phyloP scores from a whole-genome alignment of 2,888 invertebrate species.

The Lissocephala sabroskyi region DNA sequence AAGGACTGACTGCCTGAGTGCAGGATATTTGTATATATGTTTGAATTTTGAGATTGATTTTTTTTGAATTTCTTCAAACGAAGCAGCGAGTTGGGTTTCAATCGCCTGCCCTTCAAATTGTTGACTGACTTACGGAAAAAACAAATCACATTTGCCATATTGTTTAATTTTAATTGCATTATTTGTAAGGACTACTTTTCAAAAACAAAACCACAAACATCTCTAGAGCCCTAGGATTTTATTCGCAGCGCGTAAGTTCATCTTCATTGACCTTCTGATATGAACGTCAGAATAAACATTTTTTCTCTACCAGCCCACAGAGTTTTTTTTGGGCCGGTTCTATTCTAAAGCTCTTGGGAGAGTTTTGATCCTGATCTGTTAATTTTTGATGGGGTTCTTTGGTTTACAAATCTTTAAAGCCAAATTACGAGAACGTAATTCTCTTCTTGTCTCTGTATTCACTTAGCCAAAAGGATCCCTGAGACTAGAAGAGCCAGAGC shows the following conservation, averaged over 20 bases:
- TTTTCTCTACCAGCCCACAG: slow-evolving; percentile 22
- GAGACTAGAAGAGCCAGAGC: no score
- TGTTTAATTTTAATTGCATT: slow-evolving; percentile 40
- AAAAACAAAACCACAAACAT: slow-evolving; percentile 19
- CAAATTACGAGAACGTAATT: no score
- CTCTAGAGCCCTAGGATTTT: no score
- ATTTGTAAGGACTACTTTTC: slow-evolving; percentile 32
- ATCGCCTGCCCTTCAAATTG: slow-evolving; percentile 24
- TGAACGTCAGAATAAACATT: slow-evolving; percentile 53
- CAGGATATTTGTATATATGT: slow-evolving; percentile 46
- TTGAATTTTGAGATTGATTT: slow-evolving; percentile 36
- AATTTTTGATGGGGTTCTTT: no score
- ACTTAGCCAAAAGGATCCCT: no score
- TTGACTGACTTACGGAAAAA: slow-evolving; percentile 23
- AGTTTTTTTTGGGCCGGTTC: not conserved
- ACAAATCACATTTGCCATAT: slow-evolving; percentile 47
- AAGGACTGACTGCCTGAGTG: slow-evolving; percentile 9
- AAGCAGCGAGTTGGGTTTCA: slow-evolving; percentile 13
- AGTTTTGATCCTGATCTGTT: not conserved
- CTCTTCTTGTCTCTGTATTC: no score
- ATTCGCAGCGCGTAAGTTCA: no score
- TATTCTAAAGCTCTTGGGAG: not conserved
- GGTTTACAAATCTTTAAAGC: no score
- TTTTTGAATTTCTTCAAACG: slow-evolving; percentile 12
- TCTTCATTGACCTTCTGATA: slow-evolving; percentile 37